A percentile compares a stretch with the other conserved stretches of the same genome.
Conservation (phyloP, 2,888 invertebrate genomes). For the Nipponacmea schrenckii region DNA sequence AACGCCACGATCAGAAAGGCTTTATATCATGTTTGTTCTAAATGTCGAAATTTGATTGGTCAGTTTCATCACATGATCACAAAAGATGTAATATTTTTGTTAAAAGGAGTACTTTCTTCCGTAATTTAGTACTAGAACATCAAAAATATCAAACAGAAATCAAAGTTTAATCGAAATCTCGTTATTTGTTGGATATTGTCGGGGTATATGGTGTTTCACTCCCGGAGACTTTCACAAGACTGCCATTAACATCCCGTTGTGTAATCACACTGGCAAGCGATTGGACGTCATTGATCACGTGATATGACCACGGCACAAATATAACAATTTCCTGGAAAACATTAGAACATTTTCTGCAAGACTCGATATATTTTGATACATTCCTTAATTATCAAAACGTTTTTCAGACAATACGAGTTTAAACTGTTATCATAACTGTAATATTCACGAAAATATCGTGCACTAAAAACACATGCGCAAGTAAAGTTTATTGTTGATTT, state of each 20-base stretch:
- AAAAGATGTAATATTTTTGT: constrained; percentile 16
- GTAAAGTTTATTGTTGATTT: constrained; percentile 7
- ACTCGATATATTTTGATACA: too few relatives aligned
- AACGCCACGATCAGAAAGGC: constrained; percentile 39
- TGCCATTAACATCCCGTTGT: constrained; percentile 21
- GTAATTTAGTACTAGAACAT: constrained; percentile 12
- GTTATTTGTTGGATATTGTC: constrained; percentile 10
- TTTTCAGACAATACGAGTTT: too few relatives aligned
- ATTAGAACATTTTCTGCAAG: background rate
- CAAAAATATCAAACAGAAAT: background rate
- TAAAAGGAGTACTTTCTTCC: constrained; percentile 10
- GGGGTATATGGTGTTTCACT: background rate
- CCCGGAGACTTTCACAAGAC: constrained; percentile 9
- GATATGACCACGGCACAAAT: constrained; percentile 6
- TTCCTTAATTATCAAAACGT: too few relatives aligned
- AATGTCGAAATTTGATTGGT: constrained; percentile 60
- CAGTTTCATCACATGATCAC: constrained; percentile 61
- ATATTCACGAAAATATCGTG: too few relatives aligned
- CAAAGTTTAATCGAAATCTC: background rate
- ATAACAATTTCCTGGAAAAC: background rate
- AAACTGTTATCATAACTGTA: too few relatives aligned
- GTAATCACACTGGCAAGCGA: constrained; percentile 14
- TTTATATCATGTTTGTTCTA: constrained; percentile 57
- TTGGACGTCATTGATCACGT: constrained; percentile 18
- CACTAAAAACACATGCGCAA: constrained; percentile 7